Base-by-base conservation (phyloP, 2,888 invertebrate species). In the Drosophila yooni region DNA sequence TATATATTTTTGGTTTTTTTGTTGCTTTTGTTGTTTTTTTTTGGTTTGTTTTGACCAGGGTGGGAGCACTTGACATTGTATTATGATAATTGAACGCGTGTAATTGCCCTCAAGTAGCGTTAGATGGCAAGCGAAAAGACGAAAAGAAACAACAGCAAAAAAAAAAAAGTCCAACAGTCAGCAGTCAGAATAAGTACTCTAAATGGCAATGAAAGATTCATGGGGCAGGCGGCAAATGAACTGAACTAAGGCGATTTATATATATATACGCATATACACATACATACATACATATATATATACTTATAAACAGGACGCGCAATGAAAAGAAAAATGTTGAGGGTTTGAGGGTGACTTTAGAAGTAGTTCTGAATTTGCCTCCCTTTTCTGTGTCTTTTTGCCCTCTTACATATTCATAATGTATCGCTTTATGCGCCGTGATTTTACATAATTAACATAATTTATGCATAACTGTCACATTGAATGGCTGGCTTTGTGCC, bases 371-470 rank as follows among this genome's bases (percentile, higher is more conserved):
- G 13, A 59, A 34, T 29, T 13, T 6, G 29, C 5, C 31, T 6
- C 1, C 18, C 18, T 10, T n/a, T 31, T 40, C 18, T 10, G 33
- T 18, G 52, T 33, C 1, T 21, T 33, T 33, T 57, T 43, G 25
- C 59, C 40, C 62, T 81, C 79, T 83, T 91, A 82, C 83, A 91
- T 91, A 91, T 91, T 91, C 91, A 91, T 91, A 91, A 91, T 83
- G 83, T 82, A 64, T 60, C 67, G 78, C 64, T 67, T 59, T 67
- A 76, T 81, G 81, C 74, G 72, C 75, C 69, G 79, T 83, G 83
- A 92, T 91, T 91, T 91, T 89, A 86, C 91, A 91, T 90, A 89
- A 92, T 93, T 93, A 93, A 87, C 92, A 92, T 93, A 93, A 93
- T 92, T 92, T 93, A 93, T 93, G 91, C 92, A 91, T 89, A 91